phyloP scores from a whole-genome alignment of 2,888 invertebrate genomes.

The Anodontia alba region DNA sequence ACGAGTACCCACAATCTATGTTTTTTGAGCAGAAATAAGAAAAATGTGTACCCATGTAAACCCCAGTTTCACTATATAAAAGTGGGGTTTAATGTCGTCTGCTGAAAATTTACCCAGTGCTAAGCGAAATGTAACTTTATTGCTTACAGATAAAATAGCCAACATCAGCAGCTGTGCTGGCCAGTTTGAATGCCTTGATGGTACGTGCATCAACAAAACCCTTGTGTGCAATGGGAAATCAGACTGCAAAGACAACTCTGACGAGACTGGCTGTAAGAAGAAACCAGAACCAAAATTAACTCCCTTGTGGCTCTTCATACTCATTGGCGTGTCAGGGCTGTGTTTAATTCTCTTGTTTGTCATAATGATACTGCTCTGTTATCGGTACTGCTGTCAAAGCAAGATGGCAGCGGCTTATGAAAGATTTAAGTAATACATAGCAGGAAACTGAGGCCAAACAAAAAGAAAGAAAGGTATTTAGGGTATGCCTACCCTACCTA shows the following conservation, averaged over 20 bases:
- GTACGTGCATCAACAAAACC: not conserved
- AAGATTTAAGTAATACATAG: not conserved
- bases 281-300: not conserved
- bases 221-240: conserved; percentile 11
- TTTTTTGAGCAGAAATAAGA: too few relatives aligned
- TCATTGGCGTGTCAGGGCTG: not conserved
- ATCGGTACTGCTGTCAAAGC: not conserved
- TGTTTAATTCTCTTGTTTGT: not conserved
- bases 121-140: too few relatives aligned
- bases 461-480: too few relatives aligned
- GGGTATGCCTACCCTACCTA: too few relatives aligned
- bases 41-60: too few relatives aligned
- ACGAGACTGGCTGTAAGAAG: conserved; percentile 7
- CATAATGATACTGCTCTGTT: not conserved
- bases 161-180: conserved; percentile 2
- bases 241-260: conserved; percentile 10
- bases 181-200: conserved; percentile 7
- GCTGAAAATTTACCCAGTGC: too few relatives aligned
- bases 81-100: too few relatives aligned
- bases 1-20: too few relatives aligned
- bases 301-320: not conserved
- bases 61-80: too few relatives aligned
- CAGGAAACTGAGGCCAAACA: too few relatives aligned
- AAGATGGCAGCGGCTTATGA: not conserved
- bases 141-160: not conserved